Base-by-base conservation (phyloP, 1,140 invertebrate genomes). In the Habropoda laboriosa region DNA sequence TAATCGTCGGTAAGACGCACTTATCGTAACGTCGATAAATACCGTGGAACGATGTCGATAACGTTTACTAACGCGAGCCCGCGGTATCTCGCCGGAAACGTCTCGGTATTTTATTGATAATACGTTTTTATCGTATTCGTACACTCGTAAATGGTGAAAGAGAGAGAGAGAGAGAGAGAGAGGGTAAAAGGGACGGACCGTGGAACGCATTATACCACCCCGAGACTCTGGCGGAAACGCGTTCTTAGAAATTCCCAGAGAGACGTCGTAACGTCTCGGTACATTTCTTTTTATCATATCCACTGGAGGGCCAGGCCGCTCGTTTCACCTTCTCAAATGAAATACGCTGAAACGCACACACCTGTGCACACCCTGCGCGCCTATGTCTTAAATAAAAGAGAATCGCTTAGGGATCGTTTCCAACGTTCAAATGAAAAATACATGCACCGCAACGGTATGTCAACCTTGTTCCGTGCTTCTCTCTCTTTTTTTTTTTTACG, bases 21-120 rank as follows among this genome's bases (percentile, higher is more conserved):
- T 61, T 67, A 64, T 80, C 55, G 53, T 21, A 38, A n/a, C 32
- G 45, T 71, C 61, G 61, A 47, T 53, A 85, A 80, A 80, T 79
- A 74, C 47, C 10, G 8, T 74, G 30, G 42, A 73, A 74, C 47
- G 42, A 84, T 38, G 49, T 18, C 72, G 68, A 85, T 85, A 81
- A 78, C 60, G 30, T 80, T 80, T 80, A 49, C 70, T 72, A 72
- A 63, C 58, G 58, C 40, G 64, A 42, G 16, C 4, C 49, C 47
- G 13, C 40, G 42, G 21, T 76, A 80, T 57, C 67, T 51, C 53
- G 58, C 53, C 66, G 60, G 27, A 73, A 67, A 71, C 24, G 32
- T 45, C 75, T 32, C 35, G n/a, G 61, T 73, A 73, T 81, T 85
- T 84, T 84, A 84, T 85, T 61, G 79, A 79, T 72, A 78, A 78